Percentiles rank a stretch among this genome's conserved stretches.
Conservation (phyloP, 1,140 invertebrate genomes). For the Drosophila aff. region DNA sequence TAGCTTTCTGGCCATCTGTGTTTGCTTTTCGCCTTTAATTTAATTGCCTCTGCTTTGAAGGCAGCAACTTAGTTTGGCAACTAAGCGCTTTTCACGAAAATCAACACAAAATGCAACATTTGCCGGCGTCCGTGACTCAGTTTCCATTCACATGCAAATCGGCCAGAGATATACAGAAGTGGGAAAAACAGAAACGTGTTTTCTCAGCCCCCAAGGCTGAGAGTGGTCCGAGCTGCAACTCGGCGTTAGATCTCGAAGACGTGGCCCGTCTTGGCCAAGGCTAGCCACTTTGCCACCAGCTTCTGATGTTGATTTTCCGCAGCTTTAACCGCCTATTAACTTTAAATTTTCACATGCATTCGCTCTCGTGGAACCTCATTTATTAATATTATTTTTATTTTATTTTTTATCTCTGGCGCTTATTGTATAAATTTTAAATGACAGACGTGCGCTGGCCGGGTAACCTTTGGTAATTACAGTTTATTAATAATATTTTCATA, state of each 20-base stretch:
- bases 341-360: conserved; percentile 34
- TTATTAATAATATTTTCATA: conserved; percentile 52
- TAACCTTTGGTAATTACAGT: conserved; percentile 54
- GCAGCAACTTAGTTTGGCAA: conserved; percentile 40
- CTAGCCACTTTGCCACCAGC: conserved; percentile 8
- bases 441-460: conserved; percentile 3
- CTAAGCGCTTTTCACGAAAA: conserved; percentile 53
- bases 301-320: background rate
- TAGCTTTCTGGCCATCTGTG: conserved; percentile 32
- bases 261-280: conserved; percentile 42
- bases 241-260: conserved; percentile 36
- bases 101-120: conserved; percentile 40
- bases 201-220: conserved; percentile 46
- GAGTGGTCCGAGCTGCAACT: conserved; percentile 37
- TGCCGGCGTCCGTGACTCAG: conserved; percentile 38
- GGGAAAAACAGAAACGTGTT: conserved; percentile 43
- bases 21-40: conserved; percentile 47
- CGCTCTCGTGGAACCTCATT: conserved; percentile 18
- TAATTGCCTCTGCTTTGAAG: conserved; percentile 44
- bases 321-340: conserved; percentile 6
- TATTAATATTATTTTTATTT: conserved; percentile 14
- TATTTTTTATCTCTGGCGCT: conserved; percentile 6
- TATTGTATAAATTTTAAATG: conserved; percentile 37
- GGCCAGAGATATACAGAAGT: conserved; percentile 20
- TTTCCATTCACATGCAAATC: conserved; percentile 51